These are phyloP conservation scores for Zygogramma bicolorata DNA, from an alignment of 2,888 invertebrate genomes.

Conservation along the genomic window DNA sequence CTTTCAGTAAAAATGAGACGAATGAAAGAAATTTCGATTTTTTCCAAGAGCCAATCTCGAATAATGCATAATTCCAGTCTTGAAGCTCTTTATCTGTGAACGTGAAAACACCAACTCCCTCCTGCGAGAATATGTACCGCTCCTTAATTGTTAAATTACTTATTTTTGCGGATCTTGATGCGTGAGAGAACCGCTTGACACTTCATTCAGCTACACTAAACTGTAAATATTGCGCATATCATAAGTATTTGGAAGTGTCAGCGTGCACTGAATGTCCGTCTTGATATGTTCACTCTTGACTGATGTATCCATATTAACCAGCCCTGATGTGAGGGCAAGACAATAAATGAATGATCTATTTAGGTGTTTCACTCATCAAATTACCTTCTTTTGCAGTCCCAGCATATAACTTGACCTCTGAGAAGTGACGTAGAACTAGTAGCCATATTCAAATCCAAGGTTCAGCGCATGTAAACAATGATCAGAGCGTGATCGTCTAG, in stretches of 20 bases:
- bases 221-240: constrained; percentile 62
- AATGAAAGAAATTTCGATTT: no score
- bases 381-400: not conserved
- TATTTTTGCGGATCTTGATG: constrained; percentile 10
- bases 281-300: constrained; percentile 66
- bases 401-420: no score
- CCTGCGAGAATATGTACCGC: not conserved
- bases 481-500: no score
- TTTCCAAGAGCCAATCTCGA: not conserved
- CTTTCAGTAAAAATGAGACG: no score
- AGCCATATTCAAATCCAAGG: no score
- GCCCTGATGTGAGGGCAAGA: constrained; percentile 64
- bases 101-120: not conserved
- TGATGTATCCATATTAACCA: constrained; percentile 67
- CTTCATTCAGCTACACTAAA: constrained; percentile 5
- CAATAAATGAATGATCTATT: constrained; percentile 67
- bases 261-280: constrained; percentile 66
- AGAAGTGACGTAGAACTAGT: no score
- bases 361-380: constrained; percentile 38
- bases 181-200: constrained; percentile 1
- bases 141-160: not conserved
- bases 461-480: no score
- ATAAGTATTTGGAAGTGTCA: constrained; percentile 63
- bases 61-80: not conserved
- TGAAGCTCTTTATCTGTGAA: no score